phyloP scores from a whole-genome alignment of 2,797 vertebrate species.

The Sebastes paucispinis region DNA sequence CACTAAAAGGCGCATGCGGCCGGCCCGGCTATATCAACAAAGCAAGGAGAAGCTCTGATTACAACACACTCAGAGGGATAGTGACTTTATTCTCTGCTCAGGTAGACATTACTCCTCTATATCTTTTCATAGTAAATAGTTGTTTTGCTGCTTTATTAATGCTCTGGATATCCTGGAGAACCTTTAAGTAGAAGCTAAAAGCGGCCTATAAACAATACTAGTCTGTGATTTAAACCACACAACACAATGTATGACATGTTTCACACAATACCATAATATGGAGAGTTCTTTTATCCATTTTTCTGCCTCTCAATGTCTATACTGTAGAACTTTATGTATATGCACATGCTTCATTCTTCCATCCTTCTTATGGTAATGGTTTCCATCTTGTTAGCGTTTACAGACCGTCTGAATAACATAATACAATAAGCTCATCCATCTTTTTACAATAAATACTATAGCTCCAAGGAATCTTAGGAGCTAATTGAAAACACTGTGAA shows the following conservation, averaged over 20 bases:
- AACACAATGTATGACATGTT: background rate
- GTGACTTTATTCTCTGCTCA: too few relatives aligned
- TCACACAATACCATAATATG: background rate
- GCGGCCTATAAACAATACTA: background rate
- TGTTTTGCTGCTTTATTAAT: too few relatives aligned
- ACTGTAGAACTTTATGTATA: background rate
- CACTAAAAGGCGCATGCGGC: too few relatives aligned
- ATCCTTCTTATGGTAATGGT: background rate
- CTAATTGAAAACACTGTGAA: slow-evolving; percentile 32
- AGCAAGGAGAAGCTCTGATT: too few relatives aligned
- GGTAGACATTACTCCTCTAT: too few relatives aligned
- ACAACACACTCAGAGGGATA: too few relatives aligned
- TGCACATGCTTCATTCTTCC: background rate
- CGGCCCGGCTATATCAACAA: too few relatives aligned
- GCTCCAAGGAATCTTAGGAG: slow-evolving; percentile 16
- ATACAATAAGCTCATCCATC: slow-evolving; percentile 41
- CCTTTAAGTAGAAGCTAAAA: background rate
- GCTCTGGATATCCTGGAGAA: too few relatives aligned
- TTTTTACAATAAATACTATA: slow-evolving; percentile 32
- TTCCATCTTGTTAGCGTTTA: slow-evolving; percentile 18
- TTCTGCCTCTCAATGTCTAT: background rate
- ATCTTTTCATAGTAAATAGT: too few relatives aligned
- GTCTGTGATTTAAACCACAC: too few relatives aligned
- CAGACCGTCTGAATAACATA: slow-evolving; percentile 40
- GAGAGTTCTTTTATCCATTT: background rate